These are phyloP conservation scores for Oxyura jamaicensis DNA, from an alignment of 2,113 vertebrate genomes.

Conservation along the genomic window DNA sequence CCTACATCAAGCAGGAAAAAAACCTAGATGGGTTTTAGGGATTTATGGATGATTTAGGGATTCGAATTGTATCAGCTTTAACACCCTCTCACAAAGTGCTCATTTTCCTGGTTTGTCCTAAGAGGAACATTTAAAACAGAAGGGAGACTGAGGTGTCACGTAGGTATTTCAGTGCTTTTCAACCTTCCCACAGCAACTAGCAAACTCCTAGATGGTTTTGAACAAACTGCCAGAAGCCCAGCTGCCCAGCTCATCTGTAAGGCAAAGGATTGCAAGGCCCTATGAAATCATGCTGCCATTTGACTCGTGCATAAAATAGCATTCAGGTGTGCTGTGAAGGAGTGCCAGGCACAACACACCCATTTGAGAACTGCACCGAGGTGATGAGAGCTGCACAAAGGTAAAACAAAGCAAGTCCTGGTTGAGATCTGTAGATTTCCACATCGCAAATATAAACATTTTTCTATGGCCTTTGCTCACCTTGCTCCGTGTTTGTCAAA, in stretches of 20 bases:
- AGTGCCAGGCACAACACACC: slow-evolving; percentile 37
- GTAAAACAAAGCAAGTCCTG: neutral
- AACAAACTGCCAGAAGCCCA: slow-evolving; percentile 24
- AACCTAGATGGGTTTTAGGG: neutral
- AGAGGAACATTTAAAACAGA: neutral
- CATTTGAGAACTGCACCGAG: slow-evolving; percentile 2
- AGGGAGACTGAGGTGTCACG: neutral
- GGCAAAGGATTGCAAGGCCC: slow-evolving; percentile 19
- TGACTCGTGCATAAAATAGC: neutral
- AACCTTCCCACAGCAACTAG: neutral
- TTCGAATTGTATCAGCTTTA: neutral
- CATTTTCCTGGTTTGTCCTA: fast-evolving
- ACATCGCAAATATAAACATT: slow-evolving; percentile 29
- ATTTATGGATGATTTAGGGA: neutral
- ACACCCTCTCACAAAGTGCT: neutral
- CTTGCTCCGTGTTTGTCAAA: neutral
- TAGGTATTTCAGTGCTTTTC: neutral
- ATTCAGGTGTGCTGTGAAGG: slow-evolving; percentile 25
- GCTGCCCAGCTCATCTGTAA: slow-evolving; percentile 16
- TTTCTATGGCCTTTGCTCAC: neutral
- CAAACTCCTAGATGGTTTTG: slow-evolving; percentile 32
- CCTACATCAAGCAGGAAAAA: neutral
- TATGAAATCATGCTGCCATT: neutral
- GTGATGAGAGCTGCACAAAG: slow-evolving; percentile 17
- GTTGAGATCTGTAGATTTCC: neutral